Evolutionary conservation across 2,888 invertebrate species (phyloP).

Genomic region (Alcis repandata): DNA sequence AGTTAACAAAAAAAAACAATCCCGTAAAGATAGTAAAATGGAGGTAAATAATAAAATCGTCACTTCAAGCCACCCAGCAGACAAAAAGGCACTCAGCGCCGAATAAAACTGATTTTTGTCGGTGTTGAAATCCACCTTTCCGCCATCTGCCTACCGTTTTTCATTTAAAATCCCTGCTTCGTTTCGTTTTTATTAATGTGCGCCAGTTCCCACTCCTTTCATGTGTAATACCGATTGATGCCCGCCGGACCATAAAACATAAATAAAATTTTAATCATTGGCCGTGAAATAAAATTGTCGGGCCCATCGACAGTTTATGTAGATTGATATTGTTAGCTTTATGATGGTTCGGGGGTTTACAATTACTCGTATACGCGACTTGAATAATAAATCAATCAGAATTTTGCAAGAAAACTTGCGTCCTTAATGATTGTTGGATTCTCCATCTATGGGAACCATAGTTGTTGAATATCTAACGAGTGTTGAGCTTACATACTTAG

Average conservation of each 20-base stretch:
- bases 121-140: conserved; percentile 25
- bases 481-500: no score
- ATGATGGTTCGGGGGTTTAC: background rate
- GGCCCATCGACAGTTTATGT: conserved; percentile 41
- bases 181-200: conserved; percentile 65
- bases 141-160: conserved; percentile 48
- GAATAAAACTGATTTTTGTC: conserved; percentile 16
- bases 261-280: conserved; percentile 63
- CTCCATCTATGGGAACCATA: no score
- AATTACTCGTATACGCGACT: background rate
- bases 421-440: no score
- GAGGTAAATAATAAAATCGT: background rate
- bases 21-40: background rate
- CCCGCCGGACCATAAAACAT: conserved; percentile 58
- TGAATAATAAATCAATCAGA: background rate
- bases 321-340: conserved; percentile 33
- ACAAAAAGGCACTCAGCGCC: background rate
- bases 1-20: no score
- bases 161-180: conserved; percentile 63
- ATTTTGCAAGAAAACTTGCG: no score
- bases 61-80: background rate
- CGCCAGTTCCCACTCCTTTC: conserved; percentile 59
- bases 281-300: conserved; percentile 54
- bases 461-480: no score
- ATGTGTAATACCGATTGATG: conserved; percentile 64